Evolutionary conservation across 2,888 invertebrate genomes (phyloP).

Genomic region (Horisme vitalbata): DNA sequence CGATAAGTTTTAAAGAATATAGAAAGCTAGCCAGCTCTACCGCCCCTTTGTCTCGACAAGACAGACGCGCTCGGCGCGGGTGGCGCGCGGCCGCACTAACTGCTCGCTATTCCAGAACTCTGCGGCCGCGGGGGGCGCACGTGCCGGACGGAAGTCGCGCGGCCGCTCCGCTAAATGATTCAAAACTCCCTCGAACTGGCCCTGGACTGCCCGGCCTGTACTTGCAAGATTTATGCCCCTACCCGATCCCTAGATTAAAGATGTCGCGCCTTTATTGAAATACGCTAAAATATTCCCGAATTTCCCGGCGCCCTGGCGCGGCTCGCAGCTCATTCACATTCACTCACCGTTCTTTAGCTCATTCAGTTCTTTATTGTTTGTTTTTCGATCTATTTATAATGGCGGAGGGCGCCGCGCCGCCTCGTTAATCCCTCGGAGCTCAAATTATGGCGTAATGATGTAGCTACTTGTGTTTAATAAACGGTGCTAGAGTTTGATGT

Average conservation of each 20-base stretch:
- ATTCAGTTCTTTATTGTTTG: conserved; percentile 73
- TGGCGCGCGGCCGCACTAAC: conserved; percentile 35
- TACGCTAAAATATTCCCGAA: conserved; percentile 65
- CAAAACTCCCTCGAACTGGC: conserved; percentile 66
- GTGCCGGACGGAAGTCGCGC: conserved; percentile 81
- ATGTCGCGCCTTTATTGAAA: conserved; percentile 82
- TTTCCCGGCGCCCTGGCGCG: conserved; percentile 25
- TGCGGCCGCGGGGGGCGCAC: conserved; percentile 49
- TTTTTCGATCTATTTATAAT: conserved; percentile 62
- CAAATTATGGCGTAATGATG: conserved; percentile 36
- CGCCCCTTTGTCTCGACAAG: conserved; percentile 82
- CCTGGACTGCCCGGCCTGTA: conserved; percentile 46
- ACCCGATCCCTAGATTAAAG: conserved; percentile 81
- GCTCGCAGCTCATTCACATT: conserved; percentile 61
- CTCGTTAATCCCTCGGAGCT: conserved; percentile 47
- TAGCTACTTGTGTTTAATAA: conserved; percentile 38
- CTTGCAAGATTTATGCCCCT: conserved; percentile 82
- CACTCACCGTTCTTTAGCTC: conserved; percentile 57
- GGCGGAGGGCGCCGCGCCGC: conserved; percentile 41
- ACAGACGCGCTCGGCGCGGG: conserved; percentile 65
- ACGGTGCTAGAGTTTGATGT: conserved; percentile 28
- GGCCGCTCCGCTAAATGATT: conserved; percentile 79
- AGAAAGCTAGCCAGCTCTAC: conserved; percentile 49
- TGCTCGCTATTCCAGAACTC: conserved; percentile 28
- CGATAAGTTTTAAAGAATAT: conserved; percentile 33